Base-by-base conservation (phyloP, 2,113 vertebrate species). In the Callaeas wilsoni region DNA sequence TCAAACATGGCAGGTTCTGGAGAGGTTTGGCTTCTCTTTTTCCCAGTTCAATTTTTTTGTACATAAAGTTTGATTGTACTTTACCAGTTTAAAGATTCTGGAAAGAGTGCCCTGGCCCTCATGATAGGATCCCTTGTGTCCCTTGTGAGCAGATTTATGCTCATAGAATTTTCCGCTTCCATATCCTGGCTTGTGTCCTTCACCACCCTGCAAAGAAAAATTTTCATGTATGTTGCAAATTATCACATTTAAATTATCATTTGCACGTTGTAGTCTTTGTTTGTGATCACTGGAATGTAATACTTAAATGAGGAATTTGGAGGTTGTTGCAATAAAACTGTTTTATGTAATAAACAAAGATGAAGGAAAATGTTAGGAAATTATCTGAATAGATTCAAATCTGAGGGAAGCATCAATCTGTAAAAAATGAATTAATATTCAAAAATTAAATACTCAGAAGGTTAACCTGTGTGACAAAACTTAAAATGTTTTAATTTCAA, bases 21-120 rank as follows among this genome's bases (percentile, higher is more conserved):
- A 78, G 42, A 84, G 35, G 60, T 64, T 84, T 87, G 53, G 33
- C 46, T 67, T 80, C 30, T 57, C 42, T 76, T 35, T 82, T 83
- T 49, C 44, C 37, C 59, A 27, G 16, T 27, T 94, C 16, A 37
- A 1, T 47, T 68, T 73, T 79, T 91, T 71, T 77, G 18, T 52
- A 69, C 14, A 67, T 93, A 33, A 95, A 94, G 23, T 88, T 96
- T 53, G 87, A 3, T 87, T 92, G 68, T 96, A 92, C 95, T 32
- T 99, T 99, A 99, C 99, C 99, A 99, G 99, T 98, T 99, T 99
- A 98, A 99, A 99, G 98, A 99, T 98, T 98, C 95, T 99, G 98
- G 99, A 99, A 97, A 99, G 98, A 93, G 99, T 97, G 84, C 99
- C 98, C 98, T 99, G 99, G 95, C 99, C 98, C 44, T 99, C 99